Evolutionary conservation across 2,888 invertebrate species (phyloP).

Genomic region (Eudemis profundana): DNA sequence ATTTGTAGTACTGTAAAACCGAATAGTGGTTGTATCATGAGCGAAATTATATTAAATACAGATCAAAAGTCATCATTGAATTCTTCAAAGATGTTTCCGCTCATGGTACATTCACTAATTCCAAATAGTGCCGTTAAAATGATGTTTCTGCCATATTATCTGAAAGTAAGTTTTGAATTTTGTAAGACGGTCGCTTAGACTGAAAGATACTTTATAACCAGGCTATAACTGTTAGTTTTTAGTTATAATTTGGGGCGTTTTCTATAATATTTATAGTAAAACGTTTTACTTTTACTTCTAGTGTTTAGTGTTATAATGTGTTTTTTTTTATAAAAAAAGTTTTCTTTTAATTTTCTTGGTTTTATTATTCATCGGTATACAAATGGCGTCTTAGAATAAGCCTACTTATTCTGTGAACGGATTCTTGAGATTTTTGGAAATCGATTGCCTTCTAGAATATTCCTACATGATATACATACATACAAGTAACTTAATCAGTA

Average conservation of each 20-base stretch:
- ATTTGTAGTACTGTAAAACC: slow-evolving; percentile 11
- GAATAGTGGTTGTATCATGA: slow-evolving; percentile 13
- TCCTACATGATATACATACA: too few relatives aligned
- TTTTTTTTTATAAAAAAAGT: slow-evolving; percentile 47
- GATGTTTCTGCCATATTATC: slow-evolving; percentile 41
- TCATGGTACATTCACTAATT: slow-evolving; percentile 20
- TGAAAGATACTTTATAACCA: slow-evolving; percentile 35
- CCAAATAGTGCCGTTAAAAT: slow-evolving; percentile 19
- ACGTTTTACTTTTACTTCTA: slow-evolving; percentile 49
- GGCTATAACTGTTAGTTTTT: slow-evolving; percentile 44
- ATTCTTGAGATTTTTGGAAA: too few relatives aligned
- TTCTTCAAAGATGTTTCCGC: background rate
- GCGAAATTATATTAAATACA: background rate
- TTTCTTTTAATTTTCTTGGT: slow-evolving; percentile 25
- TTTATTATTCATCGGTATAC: slow-evolving; percentile 15
- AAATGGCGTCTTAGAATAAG: too few relatives aligned
- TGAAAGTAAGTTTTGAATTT: slow-evolving; percentile 30
- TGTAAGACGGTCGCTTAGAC: slow-evolving; percentile 28
- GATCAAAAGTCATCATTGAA: background rate
- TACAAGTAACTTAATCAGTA: too few relatives aligned
- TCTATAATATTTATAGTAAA: slow-evolving; percentile 81
- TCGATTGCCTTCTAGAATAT: too few relatives aligned
- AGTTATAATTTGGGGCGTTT: slow-evolving; percentile 56
- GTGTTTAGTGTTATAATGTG: slow-evolving; percentile 50
- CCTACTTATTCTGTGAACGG: too few relatives aligned